Base-by-base conservation (phyloP, 2,797 vertebrate genomes). In the Spea hammondii region DNA sequence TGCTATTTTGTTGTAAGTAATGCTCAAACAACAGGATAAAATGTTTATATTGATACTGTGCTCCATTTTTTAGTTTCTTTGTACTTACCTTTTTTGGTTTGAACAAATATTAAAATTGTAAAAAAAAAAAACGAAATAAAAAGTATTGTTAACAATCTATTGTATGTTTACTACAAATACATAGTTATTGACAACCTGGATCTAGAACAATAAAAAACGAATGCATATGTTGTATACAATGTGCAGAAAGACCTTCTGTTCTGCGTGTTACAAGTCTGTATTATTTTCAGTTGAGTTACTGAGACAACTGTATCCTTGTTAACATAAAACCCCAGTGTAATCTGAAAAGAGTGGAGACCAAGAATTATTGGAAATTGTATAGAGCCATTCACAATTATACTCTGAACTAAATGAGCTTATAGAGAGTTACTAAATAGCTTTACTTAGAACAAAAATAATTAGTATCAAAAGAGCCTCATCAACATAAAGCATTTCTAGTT, bases 391-490 rank as follows among this genome's bases (percentile, higher is more conserved):
- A 57, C 55, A 57, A 57, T 13, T 57, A 57, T 57, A 57, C n/a
- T 5, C 55, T 5, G 5, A 9, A 13, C 55, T 11, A 57, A 57
- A 57, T 11, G 55, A 57, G 55, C 55, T 57, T 57, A 13, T 57
- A 57, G 55, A 57, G 5, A 57, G 12, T 57, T 57, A 13, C 55
- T 11, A 57, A 57, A 57, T 67, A 57, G 64, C 45, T 50, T 67
- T 76, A 49, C 54, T 76, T 57, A 68, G 13, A 76, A 53, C 6
- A 76, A 59, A 67, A 67, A 75, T 55, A 50, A 10, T 46, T 75
- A 13, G 47, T 8, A 14, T 74, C 47, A n/a, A 65, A 32, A n/a
- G 47, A 32, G 32, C 32, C 32, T 32, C 32, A 32, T 32, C 32
- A 32, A 32, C 32, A 32, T 32, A 32, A 32, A 32, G 32, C 32